Evolutionary conservation across 92 coral and sea anemone species (phyloP).

Genomic region (Montipora capitata): DNA sequence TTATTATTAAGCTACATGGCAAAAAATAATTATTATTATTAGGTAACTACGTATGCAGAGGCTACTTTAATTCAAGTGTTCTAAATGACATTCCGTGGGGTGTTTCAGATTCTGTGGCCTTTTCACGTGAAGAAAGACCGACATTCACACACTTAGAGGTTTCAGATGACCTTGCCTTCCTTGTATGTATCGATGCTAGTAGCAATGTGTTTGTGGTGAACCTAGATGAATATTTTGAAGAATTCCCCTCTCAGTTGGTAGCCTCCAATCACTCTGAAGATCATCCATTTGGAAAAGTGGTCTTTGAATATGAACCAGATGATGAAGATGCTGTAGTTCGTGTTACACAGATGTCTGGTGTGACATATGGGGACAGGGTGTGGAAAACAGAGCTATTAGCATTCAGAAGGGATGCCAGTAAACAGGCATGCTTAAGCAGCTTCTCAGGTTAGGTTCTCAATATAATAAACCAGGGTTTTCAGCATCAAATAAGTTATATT

Average conservation of each 20-base stretch:
- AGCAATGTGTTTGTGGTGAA: constrained; percentile 82
- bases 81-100: too few relatives aligned
- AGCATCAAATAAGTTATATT: too few relatives aligned
- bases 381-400: constrained; percentile 91
- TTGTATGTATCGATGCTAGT: constrained; percentile 72
- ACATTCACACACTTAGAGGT: constrained; percentile 72
- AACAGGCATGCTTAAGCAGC: constrained; percentile 19
- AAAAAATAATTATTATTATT: too few relatives aligned
- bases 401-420: constrained; percentile 57
- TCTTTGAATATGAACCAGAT: constrained; percentile 72
- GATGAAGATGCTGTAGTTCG: constrained; percentile 88
- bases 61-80: too few relatives aligned
- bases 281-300: background rate
- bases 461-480: too few relatives aligned
- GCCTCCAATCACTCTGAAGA: constrained; percentile 4
- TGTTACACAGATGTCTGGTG: constrained; percentile 55
- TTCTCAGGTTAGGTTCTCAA: constrained; percentile 8
- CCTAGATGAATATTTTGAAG: constrained; percentile 83
- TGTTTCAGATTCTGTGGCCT: too few relatives aligned
- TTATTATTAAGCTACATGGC: too few relatives aligned
- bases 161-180: constrained; percentile 80
- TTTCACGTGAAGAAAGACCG: constrained; percentile 7
- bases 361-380: constrained; percentile 90
- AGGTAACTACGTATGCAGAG: too few relatives aligned
- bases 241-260: constrained; percentile 72